Conservation (phyloP, 1,140 invertebrate genomes). For the Atopsyche davidsoni region DNA sequence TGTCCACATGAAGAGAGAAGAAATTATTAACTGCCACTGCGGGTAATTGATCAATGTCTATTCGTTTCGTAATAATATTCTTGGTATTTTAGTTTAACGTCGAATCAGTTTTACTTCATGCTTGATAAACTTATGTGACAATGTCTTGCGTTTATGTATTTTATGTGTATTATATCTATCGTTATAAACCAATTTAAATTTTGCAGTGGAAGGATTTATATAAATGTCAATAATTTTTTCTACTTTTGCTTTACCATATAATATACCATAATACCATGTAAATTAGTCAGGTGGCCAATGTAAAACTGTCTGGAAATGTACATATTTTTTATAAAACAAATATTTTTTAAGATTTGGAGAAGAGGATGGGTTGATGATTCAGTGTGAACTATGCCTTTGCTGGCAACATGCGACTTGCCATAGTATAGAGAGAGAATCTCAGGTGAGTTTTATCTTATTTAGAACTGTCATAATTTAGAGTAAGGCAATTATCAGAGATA, state of each 20-base stretch:
- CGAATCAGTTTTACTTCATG: too few species aligned
- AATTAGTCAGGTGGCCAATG: too few species aligned
- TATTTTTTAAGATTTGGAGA: constrained; percentile 53
- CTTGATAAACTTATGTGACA: too few species aligned
- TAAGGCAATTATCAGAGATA: too few species aligned
- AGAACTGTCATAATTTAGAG: constrained; percentile 5
- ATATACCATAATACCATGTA: too few species aligned
- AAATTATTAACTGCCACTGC: constrained; percentile 85
- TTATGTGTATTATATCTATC: neutral
- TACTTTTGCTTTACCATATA: too few species aligned
- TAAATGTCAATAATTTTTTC: too few species aligned
- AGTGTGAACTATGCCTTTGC: constrained; percentile 89
- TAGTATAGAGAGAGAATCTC: constrained; percentile 66
- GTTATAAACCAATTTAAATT: neutral
- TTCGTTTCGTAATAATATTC: neutral
- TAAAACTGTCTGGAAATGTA: too few species aligned
- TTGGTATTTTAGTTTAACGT: too few species aligned
- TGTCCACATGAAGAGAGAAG: constrained; percentile 62
- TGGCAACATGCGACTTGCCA: constrained; percentile 93
- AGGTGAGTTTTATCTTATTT: constrained; percentile 32
- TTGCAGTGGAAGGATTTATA: too few species aligned
- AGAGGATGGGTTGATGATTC: constrained; percentile 91
- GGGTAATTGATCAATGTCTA: too few species aligned
- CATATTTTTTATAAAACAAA: too few species aligned
- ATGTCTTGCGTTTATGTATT: neutral